These are phyloP conservation scores for Carassius carassius DNA, from an alignment of 2,113 vertebrate genomes.

Conservation along the genomic window DNA sequence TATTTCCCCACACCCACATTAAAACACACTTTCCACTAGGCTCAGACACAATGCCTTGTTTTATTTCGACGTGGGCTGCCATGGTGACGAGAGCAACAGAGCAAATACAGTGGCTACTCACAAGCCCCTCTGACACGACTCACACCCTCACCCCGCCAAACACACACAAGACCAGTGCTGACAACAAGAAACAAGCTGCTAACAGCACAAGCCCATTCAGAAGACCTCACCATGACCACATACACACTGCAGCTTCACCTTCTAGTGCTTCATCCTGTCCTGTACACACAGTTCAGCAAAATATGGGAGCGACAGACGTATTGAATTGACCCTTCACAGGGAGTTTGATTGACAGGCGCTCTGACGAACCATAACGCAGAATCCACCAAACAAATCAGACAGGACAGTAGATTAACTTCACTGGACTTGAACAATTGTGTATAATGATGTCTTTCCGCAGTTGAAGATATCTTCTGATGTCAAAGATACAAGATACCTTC, in stretches of 20 bases:
- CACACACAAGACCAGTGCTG: not conserved
- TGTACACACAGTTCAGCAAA: no score
- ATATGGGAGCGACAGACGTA: no score
- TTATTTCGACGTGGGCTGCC: constrained; percentile 32
- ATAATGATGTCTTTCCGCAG: no score
- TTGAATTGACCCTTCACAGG: not conserved
- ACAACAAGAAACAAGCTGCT: not conserved
- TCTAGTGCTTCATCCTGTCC: no score
- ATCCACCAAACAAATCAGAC: no score
- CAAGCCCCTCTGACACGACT: constrained; percentile 33
- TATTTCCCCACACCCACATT: constrained; percentile 57
- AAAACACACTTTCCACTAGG: constrained; percentile 54
- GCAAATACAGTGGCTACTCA: constrained; percentile 36
- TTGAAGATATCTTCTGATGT: no score
- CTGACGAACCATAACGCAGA: no score
- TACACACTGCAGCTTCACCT: not conserved
- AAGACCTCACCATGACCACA: no score
- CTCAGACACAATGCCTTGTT: constrained; percentile 37
- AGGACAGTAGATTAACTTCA: no score
- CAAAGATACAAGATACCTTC: no score
- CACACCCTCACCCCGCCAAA: not conserved
- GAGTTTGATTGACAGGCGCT: no score
- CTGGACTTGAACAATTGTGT: no score
- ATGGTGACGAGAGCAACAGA: constrained; percentile 44
- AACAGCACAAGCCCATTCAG: not conserved